Evolutionary conservation across 2,888 invertebrate species (phyloP).

Genomic region (Drosophila mayaguana): DNA sequence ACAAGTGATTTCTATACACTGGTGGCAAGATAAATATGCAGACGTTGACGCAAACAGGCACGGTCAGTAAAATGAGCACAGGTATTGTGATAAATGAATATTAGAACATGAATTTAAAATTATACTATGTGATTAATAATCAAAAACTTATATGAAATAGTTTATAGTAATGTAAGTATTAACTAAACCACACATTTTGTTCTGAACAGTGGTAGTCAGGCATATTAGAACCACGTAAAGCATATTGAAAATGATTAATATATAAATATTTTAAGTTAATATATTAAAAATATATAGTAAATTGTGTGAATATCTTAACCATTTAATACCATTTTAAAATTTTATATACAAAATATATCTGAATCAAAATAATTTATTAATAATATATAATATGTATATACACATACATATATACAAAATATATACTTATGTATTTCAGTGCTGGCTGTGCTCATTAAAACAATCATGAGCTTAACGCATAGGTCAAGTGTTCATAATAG

Average conservation of each 20-base stretch:
- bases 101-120: too few species aligned
- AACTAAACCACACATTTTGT: background rate
- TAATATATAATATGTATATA: too few species aligned
- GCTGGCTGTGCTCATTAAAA: background rate
- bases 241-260: background rate
- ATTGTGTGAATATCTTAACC: too few species aligned
- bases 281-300: background rate
- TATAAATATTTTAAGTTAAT: background rate
- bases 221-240: background rate
- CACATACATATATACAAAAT: too few species aligned
- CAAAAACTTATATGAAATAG: background rate
- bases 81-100: background rate
- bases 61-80: background rate
- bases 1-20: conserved; percentile 36
- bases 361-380: background rate
- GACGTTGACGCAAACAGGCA: background rate
- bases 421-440: too few species aligned
- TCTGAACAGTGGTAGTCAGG: background rate
- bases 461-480: background rate
- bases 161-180: background rate
- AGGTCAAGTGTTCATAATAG: conserved; percentile 26
- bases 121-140: too few species aligned
- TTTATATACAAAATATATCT: background rate
- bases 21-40: conserved; percentile 15
- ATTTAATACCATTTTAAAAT: too few species aligned